A percentile compares a stretch with the other conserved stretches of the same genome.
These are phyloP conservation scores for Nematopogon swammerdamellus DNA, from an alignment of 2,888 invertebrate species.

Conservation along the genomic window DNA sequence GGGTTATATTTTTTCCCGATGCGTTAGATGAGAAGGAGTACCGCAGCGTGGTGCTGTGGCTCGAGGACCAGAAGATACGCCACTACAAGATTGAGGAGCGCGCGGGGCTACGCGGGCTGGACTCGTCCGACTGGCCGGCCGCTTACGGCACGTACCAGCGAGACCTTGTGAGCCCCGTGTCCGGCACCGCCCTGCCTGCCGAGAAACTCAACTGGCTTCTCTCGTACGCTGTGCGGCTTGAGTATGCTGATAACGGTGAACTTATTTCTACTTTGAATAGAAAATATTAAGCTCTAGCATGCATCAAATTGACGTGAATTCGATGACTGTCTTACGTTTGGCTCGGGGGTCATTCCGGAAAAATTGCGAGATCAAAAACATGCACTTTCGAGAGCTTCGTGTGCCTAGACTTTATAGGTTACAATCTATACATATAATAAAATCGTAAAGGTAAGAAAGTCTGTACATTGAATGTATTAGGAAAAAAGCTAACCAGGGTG, in stretches of 20 bases:
- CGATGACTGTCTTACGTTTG: too few relatives aligned
- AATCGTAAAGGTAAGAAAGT: too few relatives aligned
- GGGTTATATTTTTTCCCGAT: background rate
- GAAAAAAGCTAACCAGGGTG: too few relatives aligned
- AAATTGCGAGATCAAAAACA: too few relatives aligned
- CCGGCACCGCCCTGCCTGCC: constrained; percentile 41
- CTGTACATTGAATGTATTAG: too few relatives aligned
- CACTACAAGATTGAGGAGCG: constrained; percentile 82
- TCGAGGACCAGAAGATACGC: constrained; percentile 92
- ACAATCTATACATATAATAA: too few relatives aligned
- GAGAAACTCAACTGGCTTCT: constrained; percentile 85
- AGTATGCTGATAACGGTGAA: constrained; percentile 77
- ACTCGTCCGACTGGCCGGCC: constrained; percentile 66
- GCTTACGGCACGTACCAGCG: constrained; percentile 70
- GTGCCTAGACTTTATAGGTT: too few relatives aligned
- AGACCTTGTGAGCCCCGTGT: constrained; percentile 71
- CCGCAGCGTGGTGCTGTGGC: constrained; percentile 79
- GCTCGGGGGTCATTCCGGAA: too few relatives aligned
- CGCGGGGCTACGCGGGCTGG: constrained; percentile 65
- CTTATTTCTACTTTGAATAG: constrained; percentile 4
- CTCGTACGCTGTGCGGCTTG: constrained; percentile 77
- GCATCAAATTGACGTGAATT: too few relatives aligned
- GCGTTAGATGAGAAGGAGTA: constrained; percentile 74
- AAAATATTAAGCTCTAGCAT: too few relatives aligned
- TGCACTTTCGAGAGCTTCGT: too few relatives aligned